These are phyloP conservation scores for Beroe ovata DNA, from an alignment of 37 sponge, comb jelly and placozoan species.

Conservation along the genomic window DNA sequence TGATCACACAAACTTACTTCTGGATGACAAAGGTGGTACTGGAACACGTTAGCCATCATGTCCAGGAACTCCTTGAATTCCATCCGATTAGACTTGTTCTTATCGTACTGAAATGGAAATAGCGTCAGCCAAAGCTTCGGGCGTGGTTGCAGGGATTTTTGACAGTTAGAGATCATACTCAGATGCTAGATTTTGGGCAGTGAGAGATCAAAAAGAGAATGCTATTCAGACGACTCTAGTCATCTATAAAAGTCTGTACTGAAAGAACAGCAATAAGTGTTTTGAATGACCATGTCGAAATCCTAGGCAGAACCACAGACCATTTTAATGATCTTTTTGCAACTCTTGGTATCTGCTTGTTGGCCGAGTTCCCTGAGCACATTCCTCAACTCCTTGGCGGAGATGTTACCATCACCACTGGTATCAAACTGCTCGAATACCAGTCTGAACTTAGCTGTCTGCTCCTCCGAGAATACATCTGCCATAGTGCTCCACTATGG, in stretches of 20 bases:
- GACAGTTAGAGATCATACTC: too few species aligned
- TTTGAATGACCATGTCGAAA: too few species aligned
- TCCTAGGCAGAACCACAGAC: too few species aligned
- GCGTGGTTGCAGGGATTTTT: too few species aligned
- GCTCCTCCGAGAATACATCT: conserved; percentile 39
- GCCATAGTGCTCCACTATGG: too few species aligned
- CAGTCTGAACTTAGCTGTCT: conserved; percentile 15
- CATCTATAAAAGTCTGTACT: too few species aligned
- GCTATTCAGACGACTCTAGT: too few species aligned
- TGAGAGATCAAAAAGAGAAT: too few species aligned
- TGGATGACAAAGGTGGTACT: conserved; percentile 55
- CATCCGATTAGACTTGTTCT: conserved; percentile 55
- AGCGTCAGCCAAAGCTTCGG: too few species aligned
- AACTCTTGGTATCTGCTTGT: conserved; percentile 45
- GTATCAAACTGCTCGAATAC: conserved; percentile 56
- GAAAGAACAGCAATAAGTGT: too few species aligned
- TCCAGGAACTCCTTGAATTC: conserved; percentile 67
- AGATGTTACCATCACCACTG: conserved; percentile 43
- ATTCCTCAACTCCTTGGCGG: conserved; percentile 40
- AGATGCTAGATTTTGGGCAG: too few species aligned
- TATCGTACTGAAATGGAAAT: conserved; percentile 62
- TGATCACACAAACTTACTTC: too few species aligned
- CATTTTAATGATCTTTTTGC: conserved; percentile 62
- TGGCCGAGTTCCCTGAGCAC: conserved; percentile 40
- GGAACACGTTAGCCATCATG: conserved; percentile 67